Base-by-base conservation (phyloP, 2,797 vertebrate genomes). In the Acrocephalus scirpaceus region DNA sequence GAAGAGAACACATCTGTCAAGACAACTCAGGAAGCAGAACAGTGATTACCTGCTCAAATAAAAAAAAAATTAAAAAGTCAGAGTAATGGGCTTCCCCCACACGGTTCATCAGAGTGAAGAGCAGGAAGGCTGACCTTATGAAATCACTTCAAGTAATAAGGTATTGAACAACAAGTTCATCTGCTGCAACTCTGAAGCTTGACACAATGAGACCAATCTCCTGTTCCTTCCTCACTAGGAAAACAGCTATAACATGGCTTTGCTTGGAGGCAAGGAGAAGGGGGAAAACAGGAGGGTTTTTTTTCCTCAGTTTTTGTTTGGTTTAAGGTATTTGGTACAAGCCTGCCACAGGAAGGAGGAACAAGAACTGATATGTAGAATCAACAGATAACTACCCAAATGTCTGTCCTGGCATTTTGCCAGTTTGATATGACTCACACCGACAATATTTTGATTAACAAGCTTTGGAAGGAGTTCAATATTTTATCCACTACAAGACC, bases 401-500 rank as follows among this genome's bases (percentile, higher is more conserved):
- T 45, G 64, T 70, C 88, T 58, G 16, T 38, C 19, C 21, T 69
- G 80, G 86, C 69, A 76, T 50, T 72, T 61, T 82, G 64, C 67
- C 81, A 47, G 10, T 65, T 72, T 65, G 9, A 27, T 72, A 83
- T 65, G 64, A 95, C 54, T 95, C 74, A 91, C 15, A 30, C 22
- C 4, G 13, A 74, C 82, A 88, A 42, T 76, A 86, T 57, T 74
- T 88, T 32, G 4, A 85, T 86, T 74, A 84, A 54, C 25, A 32
- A 42, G 77, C 38, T 16, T 56, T 76, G 74, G 27, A 77, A 84
- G 22, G 29, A 69, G 22, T 75, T 80, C 83, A 77, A 38, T 93
- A 93, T 81, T 96, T 94, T 45, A 93, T 78, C 85, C 58, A 61
- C 34, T 86, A 50, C 36, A 88, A 75, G 76, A 90, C 58, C 73